phyloP scores from a whole-genome alignment of 1,140 invertebrate species.

The Temnothorax curvispinosus region DNA sequence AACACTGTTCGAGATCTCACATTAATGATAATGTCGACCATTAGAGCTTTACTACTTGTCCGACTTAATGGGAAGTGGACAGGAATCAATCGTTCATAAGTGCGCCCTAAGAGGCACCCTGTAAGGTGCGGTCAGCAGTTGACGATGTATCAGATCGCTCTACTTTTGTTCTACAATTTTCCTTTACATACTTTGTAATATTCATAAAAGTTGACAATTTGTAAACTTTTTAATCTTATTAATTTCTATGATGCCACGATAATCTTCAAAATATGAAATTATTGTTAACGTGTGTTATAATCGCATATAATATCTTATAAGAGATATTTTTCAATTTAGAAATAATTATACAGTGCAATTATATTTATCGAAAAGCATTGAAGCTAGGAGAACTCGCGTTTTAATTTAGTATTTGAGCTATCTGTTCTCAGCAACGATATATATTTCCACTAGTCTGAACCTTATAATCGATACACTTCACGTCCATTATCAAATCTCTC shows the following conservation, averaged over 20 bases:
- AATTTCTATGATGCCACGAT: not conserved
- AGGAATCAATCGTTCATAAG: constrained; percentile 55
- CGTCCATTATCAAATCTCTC: constrained; percentile 49
- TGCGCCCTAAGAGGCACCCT: not conserved
- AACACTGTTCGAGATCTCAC: constrained; percentile 56
- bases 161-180: constrained; percentile 11
- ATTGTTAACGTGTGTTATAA: not conserved
- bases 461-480: constrained; percentile 44
- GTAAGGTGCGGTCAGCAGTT: not conserved
- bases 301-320: not conserved
- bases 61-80: constrained; percentile 15
- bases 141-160: constrained; percentile 1
- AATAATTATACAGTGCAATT: constrained; percentile 10
- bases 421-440: not conserved
- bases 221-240: not conserved
- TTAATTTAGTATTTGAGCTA: constrained; percentile 6
- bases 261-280: not conserved
- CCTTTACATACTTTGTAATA: not conserved
- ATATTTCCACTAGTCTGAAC: not conserved
- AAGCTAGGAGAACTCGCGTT: not conserved
- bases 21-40: constrained; percentile 56
- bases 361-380: not conserved
- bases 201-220: not conserved
- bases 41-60: constrained; percentile 48
- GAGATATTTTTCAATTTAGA: not conserved